Evolutionary conservation across 2,888 invertebrate species (phyloP).

Genomic region (Eupsilia transversa): DNA sequence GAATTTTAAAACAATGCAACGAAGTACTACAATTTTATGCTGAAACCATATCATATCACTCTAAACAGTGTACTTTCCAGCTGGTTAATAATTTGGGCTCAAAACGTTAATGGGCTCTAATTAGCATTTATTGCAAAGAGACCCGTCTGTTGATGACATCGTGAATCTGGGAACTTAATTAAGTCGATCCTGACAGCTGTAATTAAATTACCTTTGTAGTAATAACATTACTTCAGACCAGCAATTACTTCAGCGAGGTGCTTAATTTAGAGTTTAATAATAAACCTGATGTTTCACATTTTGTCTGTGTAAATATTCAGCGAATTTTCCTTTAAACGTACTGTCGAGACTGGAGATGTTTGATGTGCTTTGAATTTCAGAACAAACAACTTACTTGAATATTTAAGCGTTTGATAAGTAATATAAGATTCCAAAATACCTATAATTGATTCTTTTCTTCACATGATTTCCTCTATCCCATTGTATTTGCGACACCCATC

Average conservation of each 20-base stretch:
- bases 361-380: slow-evolving; percentile 16
- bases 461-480: not conserved
- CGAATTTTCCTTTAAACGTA: slow-evolving; percentile 27
- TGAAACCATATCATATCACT: slow-evolving; percentile 7
- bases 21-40: slow-evolving; percentile 41
- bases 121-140: slow-evolving; percentile 48
- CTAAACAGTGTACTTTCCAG: slow-evolving; percentile 8
- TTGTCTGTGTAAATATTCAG: slow-evolving; percentile 17
- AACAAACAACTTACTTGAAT: slow-evolving; percentile 4
- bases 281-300: slow-evolving; percentile 50
- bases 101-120: slow-evolving; percentile 36
- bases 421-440: not conserved
- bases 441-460: not conserved
- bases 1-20: slow-evolving; percentile 77
- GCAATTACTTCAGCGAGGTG: slow-evolving; percentile 57
- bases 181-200: slow-evolving; percentile 55
- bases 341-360: slow-evolving; percentile 12
- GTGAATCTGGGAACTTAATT: slow-evolving; percentile 59
- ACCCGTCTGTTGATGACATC: slow-evolving; percentile 50
- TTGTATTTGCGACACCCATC: not conserved
- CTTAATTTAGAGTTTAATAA: slow-evolving; percentile 59
- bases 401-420: not conserved
- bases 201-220: slow-evolving; percentile 63
- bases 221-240: slow-evolving; percentile 60
- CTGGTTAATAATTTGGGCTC: slow-evolving; percentile 26